Evolutionary conservation across 2,113 vertebrate species (phyloP).

Genomic region (Equus quagga): DNA sequence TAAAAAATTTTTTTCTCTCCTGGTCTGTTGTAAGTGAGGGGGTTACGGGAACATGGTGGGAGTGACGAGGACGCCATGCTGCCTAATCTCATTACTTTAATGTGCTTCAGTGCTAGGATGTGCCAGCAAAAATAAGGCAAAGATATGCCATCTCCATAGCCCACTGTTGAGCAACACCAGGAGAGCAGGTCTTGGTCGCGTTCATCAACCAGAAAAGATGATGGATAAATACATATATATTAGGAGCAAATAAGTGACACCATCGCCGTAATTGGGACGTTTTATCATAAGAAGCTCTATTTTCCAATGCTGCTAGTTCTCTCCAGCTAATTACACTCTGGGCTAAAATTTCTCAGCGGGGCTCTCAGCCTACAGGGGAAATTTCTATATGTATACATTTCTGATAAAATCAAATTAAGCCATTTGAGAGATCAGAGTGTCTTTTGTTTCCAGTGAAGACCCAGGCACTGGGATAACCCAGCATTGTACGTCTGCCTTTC

Average conservation of each 20-base stretch:
- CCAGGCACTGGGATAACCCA: too few relatives aligned
- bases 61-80: slow-evolving; percentile 48
- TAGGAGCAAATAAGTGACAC: not conserved
- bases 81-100: slow-evolving; percentile 66
- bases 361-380: not conserved
- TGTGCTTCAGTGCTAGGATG: slow-evolving; percentile 39
- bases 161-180: not conserved
- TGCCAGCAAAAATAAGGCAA: not conserved
- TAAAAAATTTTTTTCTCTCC: slow-evolving; percentile 30
- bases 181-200: not conserved
- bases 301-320: slow-evolving; percentile 35
- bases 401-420: slow-evolving; percentile 18
- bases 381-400: not conserved
- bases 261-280: not conserved
- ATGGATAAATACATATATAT: not conserved
- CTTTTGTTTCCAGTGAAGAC: not conserved
- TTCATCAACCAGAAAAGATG: not conserved
- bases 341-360: slow-evolving; percentile 34
- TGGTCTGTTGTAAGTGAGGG: slow-evolving; percentile 17
- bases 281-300: not conserved
- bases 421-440: not conserved
- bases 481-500: not conserved
- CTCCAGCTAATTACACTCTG: slow-evolving; percentile 20
- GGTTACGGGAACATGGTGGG: slow-evolving; percentile 51
- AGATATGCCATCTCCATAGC: not conserved